Percentiles rank a stretch among this genome's conserved stretches.
Evolutionary conservation across 2,113 vertebrate genomes (phyloP).

Genomic region (Polyodon spathula): DNA sequence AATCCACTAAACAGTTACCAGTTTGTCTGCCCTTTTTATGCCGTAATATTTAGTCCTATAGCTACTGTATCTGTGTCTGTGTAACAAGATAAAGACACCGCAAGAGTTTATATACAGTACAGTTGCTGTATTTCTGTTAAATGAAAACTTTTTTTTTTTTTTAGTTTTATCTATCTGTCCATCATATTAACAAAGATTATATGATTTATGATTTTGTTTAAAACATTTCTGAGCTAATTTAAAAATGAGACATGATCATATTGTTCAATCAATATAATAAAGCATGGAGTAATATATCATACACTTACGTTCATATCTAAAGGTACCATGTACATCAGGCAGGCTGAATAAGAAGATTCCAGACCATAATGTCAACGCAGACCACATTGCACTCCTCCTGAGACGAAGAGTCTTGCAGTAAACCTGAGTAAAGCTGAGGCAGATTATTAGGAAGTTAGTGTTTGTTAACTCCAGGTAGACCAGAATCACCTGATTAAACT

Average conservation of each 20-base stretch:
- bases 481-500: not conserved
- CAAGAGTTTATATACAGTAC: too few species aligned
- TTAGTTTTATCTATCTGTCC: too few species aligned
- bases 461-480: not conserved
- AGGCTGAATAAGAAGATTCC: conserved; percentile 21
- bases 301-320: conserved; percentile 22
- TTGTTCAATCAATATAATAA: not conserved
- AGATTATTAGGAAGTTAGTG: not conserved
- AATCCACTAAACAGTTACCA: too few species aligned
- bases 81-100: too few species aligned
- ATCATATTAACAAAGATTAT: too few species aligned
- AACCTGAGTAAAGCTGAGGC: not conserved
- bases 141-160: too few species aligned
- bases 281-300: not conserved
- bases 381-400: conserved; percentile 20
- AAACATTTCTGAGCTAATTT: too few species aligned
- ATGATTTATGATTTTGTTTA: too few species aligned
- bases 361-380: conserved; percentile 32
- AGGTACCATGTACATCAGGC: conserved; percentile 26
- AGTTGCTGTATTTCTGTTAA: too few species aligned
- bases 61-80: too few species aligned
- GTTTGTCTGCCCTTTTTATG: too few species aligned
- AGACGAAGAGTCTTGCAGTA: not conserved
- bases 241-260: not conserved
- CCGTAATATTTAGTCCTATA: too few species aligned